Evolutionary conservation across 2,888 invertebrate genomes (phyloP).

Genomic region (Chalcis sispes): DNA sequence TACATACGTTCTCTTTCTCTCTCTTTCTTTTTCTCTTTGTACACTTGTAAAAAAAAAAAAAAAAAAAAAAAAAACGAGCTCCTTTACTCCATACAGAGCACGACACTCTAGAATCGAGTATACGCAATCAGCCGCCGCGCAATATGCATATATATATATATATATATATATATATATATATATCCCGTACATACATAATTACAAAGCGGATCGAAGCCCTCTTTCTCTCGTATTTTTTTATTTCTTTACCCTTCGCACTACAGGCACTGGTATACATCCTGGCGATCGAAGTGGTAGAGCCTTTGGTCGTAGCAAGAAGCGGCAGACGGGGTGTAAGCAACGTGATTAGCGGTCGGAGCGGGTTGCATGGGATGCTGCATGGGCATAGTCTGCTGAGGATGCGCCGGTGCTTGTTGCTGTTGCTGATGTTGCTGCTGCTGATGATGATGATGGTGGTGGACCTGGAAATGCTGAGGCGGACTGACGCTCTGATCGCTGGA

Average conservation of each 20-base stretch:
- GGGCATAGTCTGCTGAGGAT: slow-evolving; percentile 58
- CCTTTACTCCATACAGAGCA: too few species aligned
- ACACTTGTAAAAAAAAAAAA: neutral
- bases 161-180: too few species aligned
- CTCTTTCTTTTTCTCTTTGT: slow-evolving; percentile 13
- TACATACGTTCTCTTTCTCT: too few species aligned
- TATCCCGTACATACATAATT: slow-evolving; percentile 1
- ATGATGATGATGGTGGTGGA: slow-evolving; percentile 54
- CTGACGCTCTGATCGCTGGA: slow-evolving; percentile 69
- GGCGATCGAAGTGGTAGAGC: slow-evolving; percentile 70
- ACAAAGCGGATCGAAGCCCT: too few species aligned
- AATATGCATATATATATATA: too few species aligned
- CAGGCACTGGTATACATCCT: slow-evolving; percentile 74
- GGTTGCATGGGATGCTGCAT: slow-evolving; percentile 58
- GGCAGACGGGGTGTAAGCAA: slow-evolving; percentile 35
- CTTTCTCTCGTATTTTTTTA: slow-evolving; percentile 1
- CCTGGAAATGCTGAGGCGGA: slow-evolving; percentile 43
- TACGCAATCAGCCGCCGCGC: too few species aligned
- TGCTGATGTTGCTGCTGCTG: slow-evolving; percentile 10
- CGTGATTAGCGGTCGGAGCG: slow-evolving; percentile 55
- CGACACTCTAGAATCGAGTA: too few species aligned
- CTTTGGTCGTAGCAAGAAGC: slow-evolving; percentile 72
- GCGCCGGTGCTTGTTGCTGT: slow-evolving; percentile 10
- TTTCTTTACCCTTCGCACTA: slow-evolving; percentile 42
- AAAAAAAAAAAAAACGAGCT: neutral